Percentiles rank a stretch among this genome's conserved stretches.
phyloP scores from a whole-genome alignment of 2,797 vertebrate genomes.

The Iguana delicatissima region DNA sequence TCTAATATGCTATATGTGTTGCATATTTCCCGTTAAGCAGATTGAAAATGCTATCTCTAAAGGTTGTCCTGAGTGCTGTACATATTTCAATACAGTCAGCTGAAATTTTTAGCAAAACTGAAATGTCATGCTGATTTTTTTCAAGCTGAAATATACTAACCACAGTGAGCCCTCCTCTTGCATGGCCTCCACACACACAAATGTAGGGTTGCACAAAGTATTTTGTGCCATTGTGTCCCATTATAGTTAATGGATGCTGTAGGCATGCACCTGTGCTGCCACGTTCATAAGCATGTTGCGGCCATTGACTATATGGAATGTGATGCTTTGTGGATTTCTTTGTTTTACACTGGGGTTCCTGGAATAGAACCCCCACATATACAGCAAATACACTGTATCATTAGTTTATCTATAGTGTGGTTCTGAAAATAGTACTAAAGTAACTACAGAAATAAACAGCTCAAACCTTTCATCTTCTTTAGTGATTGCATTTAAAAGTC shows the following conservation, averaged over 20 bases:
- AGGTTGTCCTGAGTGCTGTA: neutral
- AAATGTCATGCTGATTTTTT: neutral
- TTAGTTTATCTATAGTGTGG: neutral
- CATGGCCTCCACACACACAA: too few relatives aligned
- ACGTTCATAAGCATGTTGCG: too few relatives aligned
- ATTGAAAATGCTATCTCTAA: neutral
- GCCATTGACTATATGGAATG: too few relatives aligned
- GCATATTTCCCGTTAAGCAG: neutral
- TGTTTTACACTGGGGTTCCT: too few relatives aligned
- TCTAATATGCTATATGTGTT: neutral
- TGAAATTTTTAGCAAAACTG: neutral
- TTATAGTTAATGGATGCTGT: too few relatives aligned
- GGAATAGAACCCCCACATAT: too few relatives aligned
- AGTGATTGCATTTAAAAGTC: neutral
- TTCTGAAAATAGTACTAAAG: neutral
- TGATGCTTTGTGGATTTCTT: too few relatives aligned
- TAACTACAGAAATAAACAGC: neutral
- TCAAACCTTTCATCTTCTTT: slow-evolving; percentile 21
- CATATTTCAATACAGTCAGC: neutral
- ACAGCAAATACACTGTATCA: neutral
- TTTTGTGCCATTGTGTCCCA: too few relatives aligned
- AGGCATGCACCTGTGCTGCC: too few relatives aligned
- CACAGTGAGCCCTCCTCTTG: too few relatives aligned
- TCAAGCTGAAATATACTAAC: neutral
- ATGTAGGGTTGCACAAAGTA: too few relatives aligned